Conservation (phyloP, 2,888 invertebrate genomes). For the Rhamnusium bicolor region DNA sequence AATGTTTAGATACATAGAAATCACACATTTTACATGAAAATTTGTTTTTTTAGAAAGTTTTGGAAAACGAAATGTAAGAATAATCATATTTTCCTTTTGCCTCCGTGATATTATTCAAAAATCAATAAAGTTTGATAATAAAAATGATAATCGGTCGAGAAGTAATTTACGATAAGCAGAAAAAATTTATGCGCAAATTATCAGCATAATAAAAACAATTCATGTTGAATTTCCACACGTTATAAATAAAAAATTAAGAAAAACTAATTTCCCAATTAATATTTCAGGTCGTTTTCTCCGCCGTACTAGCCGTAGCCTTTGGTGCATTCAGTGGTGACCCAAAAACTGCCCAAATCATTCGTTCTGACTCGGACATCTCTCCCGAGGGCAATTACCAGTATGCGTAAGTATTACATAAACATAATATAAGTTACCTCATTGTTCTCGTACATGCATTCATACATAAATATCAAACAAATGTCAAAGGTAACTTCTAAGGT, state of each 20-base stretch:
- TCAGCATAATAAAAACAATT: too few relatives aligned
- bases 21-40: too few relatives aligned
- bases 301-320: conserved; percentile 22
- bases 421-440: neutral
- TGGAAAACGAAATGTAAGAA: too few relatives aligned
- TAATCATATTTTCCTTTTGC: neutral
- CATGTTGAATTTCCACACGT: too few relatives aligned
- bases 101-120: too few relatives aligned
- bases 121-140: too few relatives aligned
- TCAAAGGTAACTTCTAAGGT: neutral
- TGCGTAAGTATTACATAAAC: conserved; percentile 23
- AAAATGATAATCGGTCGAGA: too few relatives aligned
- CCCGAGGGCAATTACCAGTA: conserved; percentile 36
- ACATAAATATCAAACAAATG: neutral
- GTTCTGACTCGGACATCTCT: conserved; percentile 6
- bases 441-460: neutral
- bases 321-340: conserved; percentile 1
- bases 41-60: too few relatives aligned
- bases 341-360: conserved; percentile 17
- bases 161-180: too few relatives aligned
- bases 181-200: neutral
- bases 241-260: too few relatives aligned
- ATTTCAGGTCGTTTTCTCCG: conserved; percentile 19
- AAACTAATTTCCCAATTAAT: too few relatives aligned
- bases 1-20: too few relatives aligned